Evolutionary conservation across 2,113 vertebrate genomes (phyloP), one percentile per base, ranked within the genome.

Genomic region (Perca flavescens): DNA sequence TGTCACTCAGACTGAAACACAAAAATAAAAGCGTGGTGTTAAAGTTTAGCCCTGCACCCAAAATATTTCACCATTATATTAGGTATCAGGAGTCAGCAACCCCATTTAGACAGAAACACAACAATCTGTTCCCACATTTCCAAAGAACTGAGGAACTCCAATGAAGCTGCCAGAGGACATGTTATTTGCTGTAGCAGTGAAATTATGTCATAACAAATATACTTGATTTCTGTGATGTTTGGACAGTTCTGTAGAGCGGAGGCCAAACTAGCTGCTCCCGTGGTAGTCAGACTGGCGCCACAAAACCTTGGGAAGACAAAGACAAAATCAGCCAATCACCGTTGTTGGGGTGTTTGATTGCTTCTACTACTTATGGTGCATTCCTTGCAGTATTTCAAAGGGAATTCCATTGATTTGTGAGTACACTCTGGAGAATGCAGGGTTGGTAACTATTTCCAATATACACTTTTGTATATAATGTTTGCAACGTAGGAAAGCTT

Each of bases 171-270:
- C 40, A 31, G 25, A 67, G n/a, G 5, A 73, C 19, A 62, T 21
- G 56, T 43, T 43, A 47, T 56, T 75, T 22, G 28, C 13, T 70
- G 10, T 15, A 22, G 14, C 16, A 50, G n/a, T 22, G 14, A 13
- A 19, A 72, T 11, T 7, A 5, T 34, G 4, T 6, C 64, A 16
- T 14, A 54, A 47, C 46, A 68, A 54, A 62, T 19, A 8, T 95
- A 98, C 97, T 96, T 96, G 74, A 99, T 86, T 58, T 97, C 96
- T 74, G 95, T 93, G 66, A 99, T 93, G 52, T 94, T 74, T 7
- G 84, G 92, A 77, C 96, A 98, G 58, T 85, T 77, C 16, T 90
- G 82, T 13, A 96, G 92, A 82, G 95, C 94, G 61, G 89, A 89
- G 9, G 94, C 77, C 90, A 99, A 93, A 77, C 77, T 15, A 31